Base-by-base conservation (phyloP, 2,113 vertebrate genomes). In the Xyrauchen texanus region DNA sequence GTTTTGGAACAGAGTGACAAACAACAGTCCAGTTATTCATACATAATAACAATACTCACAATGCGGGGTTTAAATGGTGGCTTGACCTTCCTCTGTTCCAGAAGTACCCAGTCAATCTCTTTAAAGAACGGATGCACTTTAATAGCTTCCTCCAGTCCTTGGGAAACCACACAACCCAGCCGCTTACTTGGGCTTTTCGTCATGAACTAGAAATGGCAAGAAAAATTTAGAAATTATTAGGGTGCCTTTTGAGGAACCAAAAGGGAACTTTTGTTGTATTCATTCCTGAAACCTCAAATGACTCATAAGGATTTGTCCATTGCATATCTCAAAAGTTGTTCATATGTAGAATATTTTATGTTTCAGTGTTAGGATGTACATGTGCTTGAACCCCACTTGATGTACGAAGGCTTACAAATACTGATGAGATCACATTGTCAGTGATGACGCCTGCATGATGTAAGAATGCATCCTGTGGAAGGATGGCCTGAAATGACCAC, bases 1-100 rank as follows among this genome's bases (percentile, higher is more conserved):
- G 21, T 34, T 34, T 34, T 34, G 21, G 21, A 34, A 34, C 21
- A 34, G 21, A 3, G 21, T 34, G 21, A 34, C 21, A 1, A 3
- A 1, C 21, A 34, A 34, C 21, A 34, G 21, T 34, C 21, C 21
- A 34, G 21, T 34, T 1, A 1, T 34, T 34, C 21, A 34, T 34
- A 34, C 21, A 57, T 11, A 4, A 5, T 10, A n/a, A 34, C 21
- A 34, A 21, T 55, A 96, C 98, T 97, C 92, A 99, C 98, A 88
- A 99, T 99, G 86, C 97, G 94, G 15, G 97, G 98, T 88, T 97
- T 98, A 90, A 99, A 99, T 13, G 97, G 97, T 0, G 98, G 96
- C 81, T 96, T 96, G 91, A 98, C 92, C 91, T 96, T 97, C 90
- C 93, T 95, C 90, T 96, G 95, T 86, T 99, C 98, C 91, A 99